Percentiles rank a stretch among this genome's conserved stretches.
phyloP scores from a whole-genome alignment of 2,797 vertebrate species.

The Bryconaethiops microstoma region DNA sequence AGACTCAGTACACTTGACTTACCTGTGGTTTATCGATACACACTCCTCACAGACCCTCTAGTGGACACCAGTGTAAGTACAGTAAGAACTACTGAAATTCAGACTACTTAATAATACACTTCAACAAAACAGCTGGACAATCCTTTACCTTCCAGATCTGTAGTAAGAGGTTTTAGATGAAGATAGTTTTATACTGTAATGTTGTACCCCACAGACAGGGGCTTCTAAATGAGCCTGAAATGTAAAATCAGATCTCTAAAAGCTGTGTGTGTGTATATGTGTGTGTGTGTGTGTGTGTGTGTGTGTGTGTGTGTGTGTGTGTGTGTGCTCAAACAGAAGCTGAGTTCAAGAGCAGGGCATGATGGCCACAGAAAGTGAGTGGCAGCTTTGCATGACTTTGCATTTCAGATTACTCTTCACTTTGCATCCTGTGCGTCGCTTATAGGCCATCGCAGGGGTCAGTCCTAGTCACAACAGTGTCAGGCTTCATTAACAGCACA shows the following conservation, averaged over 20 bases:
- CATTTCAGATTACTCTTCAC: slow-evolving; percentile 72
- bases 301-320: too few species aligned
- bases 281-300: too few species aligned
- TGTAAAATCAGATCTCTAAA: not conserved
- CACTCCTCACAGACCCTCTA: slow-evolving; percentile 70
- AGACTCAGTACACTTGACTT: slow-evolving; percentile 30
- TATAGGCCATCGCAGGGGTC: slow-evolving; percentile 41
- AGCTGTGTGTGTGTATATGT: not conserved
- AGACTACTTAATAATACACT: too few species aligned
- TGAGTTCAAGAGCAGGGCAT: slow-evolving; percentile 78
- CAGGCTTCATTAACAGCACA: not conserved
- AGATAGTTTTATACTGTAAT: not conserved
- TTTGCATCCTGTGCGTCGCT: slow-evolving; percentile 72
- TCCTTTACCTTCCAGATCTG: not conserved
- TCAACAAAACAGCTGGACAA: not conserved
- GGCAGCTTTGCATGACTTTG: slow-evolving; percentile 76
- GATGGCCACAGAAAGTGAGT: slow-evolving; percentile 61
- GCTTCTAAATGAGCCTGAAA: not conserved
- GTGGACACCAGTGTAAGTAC: slow-evolving; percentile 65
- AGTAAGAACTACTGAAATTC: slow-evolving; percentile 9
- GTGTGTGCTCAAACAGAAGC: slow-evolving; percentile 48
- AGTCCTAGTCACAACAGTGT: slow-evolving; percentile 21
- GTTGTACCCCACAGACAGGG: not conserved
- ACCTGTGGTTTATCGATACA: slow-evolving; percentile 46
- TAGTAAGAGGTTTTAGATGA: too few species aligned